These are phyloP conservation scores for Ceratitis capitata DNA, from an alignment of 1,140 invertebrate species.

Conservation along the genomic window DNA sequence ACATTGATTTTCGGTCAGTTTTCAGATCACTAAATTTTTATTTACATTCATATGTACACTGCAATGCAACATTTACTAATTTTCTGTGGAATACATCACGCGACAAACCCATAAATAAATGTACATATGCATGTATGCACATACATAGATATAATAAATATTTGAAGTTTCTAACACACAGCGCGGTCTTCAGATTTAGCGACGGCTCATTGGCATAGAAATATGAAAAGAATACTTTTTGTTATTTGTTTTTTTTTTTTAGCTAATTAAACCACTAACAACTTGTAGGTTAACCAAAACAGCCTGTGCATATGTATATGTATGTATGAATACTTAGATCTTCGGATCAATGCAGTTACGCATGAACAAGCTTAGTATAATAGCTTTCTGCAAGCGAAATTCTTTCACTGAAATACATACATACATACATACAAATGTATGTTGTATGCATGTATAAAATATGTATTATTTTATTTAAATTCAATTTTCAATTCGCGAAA, in stretches of 20 bases:
- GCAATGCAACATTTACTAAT: no score
- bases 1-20: no score
- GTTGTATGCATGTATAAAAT: not conserved
- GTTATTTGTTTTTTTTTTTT: not conserved
- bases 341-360: not conserved
- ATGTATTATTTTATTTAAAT: slow-evolving; percentile 13
- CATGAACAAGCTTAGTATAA: not conserved
- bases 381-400: no score
- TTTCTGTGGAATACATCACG: no score
- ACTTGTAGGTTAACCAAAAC: not conserved
- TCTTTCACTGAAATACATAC: not conserved
- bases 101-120: no score
- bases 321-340: not conserved
- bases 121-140: no score
- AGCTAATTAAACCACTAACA: not conserved
- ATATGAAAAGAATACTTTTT: not conserved
- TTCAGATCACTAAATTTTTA: no score
- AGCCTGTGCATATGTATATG: not conserved
- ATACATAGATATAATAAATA: no score
- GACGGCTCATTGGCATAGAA: not conserved
- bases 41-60: no score
- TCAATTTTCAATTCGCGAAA: not conserved
- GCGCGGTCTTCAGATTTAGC: not conserved
- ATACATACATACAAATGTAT: not conserved
- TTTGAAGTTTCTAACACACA: no score